Percentiles rank a stretch among this genome's conserved stretches.
phyloP scores from a whole-genome alignment of 1,140 invertebrate genomes.

The Bathynomus jamesi region DNA sequence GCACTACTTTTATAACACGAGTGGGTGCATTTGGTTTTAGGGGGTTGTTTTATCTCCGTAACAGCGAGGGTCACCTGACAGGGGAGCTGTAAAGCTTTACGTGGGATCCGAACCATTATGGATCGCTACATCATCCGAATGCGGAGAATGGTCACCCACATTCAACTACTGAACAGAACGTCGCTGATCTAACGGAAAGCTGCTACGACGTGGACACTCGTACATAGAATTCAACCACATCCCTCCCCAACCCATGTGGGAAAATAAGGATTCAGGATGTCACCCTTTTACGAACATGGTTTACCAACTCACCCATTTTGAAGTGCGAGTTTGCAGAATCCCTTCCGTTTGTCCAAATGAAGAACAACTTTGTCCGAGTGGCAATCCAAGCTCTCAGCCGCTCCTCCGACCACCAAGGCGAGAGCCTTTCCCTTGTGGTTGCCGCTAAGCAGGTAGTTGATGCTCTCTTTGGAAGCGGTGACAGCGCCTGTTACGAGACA shows the following conservation, averaged over 20 bases:
- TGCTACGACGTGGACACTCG: no score
- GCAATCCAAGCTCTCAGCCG: conserved; percentile 65
- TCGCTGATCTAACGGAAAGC: no score
- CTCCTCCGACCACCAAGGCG: conserved; percentile 69
- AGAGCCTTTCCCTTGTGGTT: conserved; percentile 53
- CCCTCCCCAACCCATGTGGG: no score
- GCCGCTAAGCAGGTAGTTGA: conserved; percentile 47
- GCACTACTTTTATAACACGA: not conserved
- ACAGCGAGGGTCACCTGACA: not conserved
- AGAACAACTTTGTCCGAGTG: conserved; percentile 62
- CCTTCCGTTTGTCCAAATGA: conserved; percentile 63
- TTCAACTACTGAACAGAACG: no score
- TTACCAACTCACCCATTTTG: conserved; percentile 62
- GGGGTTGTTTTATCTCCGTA: no score
- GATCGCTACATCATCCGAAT: no score
- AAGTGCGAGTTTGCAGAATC: conserved; percentile 71
- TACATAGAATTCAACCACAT: no score
- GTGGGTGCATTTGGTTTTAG: not conserved
- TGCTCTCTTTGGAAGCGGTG: conserved; percentile 48
- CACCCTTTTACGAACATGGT: no score
- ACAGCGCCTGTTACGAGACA: conserved; percentile 43
- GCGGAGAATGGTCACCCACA: no score
- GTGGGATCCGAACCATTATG: no score
- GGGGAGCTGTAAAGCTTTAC: no score
- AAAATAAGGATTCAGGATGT: no score